These are phyloP conservation scores for Nansenia antarctica DNA, from an alignment of 2,113 vertebrate species.

Conservation along the genomic window DNA sequence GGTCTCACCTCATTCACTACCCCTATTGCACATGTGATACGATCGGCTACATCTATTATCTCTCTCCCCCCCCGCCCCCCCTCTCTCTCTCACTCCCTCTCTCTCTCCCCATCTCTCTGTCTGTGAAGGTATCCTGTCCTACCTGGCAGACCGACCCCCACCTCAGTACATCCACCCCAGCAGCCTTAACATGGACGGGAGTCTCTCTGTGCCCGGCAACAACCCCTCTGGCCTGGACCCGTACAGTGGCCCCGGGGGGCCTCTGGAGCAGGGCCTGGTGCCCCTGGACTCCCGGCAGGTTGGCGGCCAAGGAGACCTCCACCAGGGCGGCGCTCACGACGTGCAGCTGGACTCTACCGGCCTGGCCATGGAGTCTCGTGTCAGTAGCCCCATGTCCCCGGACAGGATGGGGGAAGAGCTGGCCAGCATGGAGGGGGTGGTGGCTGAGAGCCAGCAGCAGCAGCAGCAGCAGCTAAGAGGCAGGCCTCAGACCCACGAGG, in stretches of 20 bases:
- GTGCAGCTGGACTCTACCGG: slow-evolving; percentile 83
- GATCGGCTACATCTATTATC: no score
- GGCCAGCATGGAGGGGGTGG: slow-evolving; percentile 84
- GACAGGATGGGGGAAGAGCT: slow-evolving; percentile 90
- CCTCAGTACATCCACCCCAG: slow-evolving; percentile 98
- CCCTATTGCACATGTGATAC: no score
- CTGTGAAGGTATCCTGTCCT: slow-evolving; percentile 90
- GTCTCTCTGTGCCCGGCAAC: slow-evolving; percentile 84
- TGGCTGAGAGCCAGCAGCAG: slow-evolving; percentile 85
- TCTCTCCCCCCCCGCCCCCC: no score
- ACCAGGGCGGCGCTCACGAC: slow-evolving; percentile 85
- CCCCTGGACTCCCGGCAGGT: slow-evolving; percentile 91
- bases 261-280: slow-evolving; percentile 89
- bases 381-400: slow-evolving; percentile 92
- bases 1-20: no score
- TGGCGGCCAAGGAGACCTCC: slow-evolving; percentile 83
- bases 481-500: slow-evolving; percentile 81
- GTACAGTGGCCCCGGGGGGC: slow-evolving; percentile 84
- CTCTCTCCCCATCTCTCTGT: neutral
- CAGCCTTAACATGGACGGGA: slow-evolving; percentile 90
- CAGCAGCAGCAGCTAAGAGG: slow-evolving; percentile 80
- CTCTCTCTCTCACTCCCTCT: no score
- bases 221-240: slow-evolving; percentile 88
- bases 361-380: slow-evolving; percentile 89
- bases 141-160: slow-evolving; percentile 95